Evolutionary conservation across 2,888 invertebrate species (phyloP).

Genomic region (Eutolmus rufibarbis): DNA sequence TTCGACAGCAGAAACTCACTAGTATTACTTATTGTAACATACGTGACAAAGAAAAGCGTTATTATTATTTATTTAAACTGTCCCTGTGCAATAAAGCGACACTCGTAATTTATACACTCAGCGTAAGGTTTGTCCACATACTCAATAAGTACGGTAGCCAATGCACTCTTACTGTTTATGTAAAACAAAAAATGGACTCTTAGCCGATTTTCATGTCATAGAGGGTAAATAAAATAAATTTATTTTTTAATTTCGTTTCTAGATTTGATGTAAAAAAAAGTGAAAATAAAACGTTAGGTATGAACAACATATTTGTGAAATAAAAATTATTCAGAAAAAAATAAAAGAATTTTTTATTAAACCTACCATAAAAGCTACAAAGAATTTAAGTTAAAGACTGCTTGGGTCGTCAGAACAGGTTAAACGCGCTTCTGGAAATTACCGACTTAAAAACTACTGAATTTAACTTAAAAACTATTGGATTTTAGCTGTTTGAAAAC

Average conservation of each 20-base stretch:
- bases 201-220: slow-evolving; percentile 28
- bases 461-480: too few species aligned
- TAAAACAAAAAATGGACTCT: not conserved
- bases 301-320: slow-evolving; percentile 35
- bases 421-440: too few species aligned
- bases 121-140: not conserved
- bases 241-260: slow-evolving; percentile 29
- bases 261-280: slow-evolving; percentile 17
- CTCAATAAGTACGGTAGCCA: slow-evolving; percentile 4
- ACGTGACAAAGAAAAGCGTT: not conserved
- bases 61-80: slow-evolving; percentile 8
- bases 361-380: too few species aligned
- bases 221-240: not conserved
- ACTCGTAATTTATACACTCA: slow-evolving; percentile 24
- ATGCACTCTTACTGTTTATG: slow-evolving; percentile 17
- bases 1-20: slow-evolving; percentile 5
- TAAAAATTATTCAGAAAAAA: slow-evolving; percentile 21
- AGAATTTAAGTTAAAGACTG: too few species aligned
- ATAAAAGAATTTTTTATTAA: not conserved
- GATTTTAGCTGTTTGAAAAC: too few species aligned
- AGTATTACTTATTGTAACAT: slow-evolving; percentile 24
- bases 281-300: slow-evolving; percentile 17
- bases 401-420: too few species aligned
- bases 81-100: slow-evolving; percentile 22
- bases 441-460: too few species aligned